These are phyloP conservation scores for Ceramica pisi DNA, from an alignment of 2,888 invertebrate species.

Conservation along the genomic window DNA sequence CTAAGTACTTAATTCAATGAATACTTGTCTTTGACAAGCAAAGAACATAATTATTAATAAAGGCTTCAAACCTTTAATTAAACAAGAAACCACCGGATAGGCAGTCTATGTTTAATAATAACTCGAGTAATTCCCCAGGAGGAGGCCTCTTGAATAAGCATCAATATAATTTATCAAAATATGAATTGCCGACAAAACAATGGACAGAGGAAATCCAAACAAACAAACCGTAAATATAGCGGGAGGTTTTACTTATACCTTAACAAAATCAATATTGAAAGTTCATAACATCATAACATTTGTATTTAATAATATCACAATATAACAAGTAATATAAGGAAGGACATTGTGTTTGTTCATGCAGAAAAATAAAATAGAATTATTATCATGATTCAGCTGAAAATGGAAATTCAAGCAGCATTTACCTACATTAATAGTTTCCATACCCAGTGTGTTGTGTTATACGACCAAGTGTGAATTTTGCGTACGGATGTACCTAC, in stretches of 20 bases:
- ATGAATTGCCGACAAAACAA: conserved; percentile 31
- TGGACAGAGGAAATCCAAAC: conserved; percentile 25
- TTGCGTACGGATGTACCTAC: background rate
- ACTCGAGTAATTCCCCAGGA: background rate
- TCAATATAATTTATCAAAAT: conserved; percentile 17
- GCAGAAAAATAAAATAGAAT: conserved; percentile 31
- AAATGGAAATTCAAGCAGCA: conserved; percentile 25
- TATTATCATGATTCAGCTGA: conserved; percentile 18
- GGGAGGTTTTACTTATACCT: conserved; percentile 3
- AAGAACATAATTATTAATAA: background rate
- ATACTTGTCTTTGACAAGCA: background rate
- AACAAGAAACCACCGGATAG: background rate
- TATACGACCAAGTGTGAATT: background rate
- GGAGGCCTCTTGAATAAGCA: conserved; percentile 2
- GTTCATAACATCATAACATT: too few species aligned
- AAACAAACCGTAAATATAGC: conserved; percentile 31
- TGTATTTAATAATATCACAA: conserved; percentile 11
- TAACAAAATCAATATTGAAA: conserved; percentile 25
- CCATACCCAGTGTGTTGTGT: conserved; percentile 8
- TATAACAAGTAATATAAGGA: conserved; percentile 39
- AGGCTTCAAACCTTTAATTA: background rate
- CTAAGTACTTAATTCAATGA: too few species aligned
- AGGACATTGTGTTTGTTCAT: conserved; percentile 35
- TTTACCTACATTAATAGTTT: conserved; percentile 24
- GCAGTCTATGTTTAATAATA: conserved; percentile 1